Evolutionary conservation across 2,797 vertebrate species (phyloP).

Genomic region (Falco concolor): DNA sequence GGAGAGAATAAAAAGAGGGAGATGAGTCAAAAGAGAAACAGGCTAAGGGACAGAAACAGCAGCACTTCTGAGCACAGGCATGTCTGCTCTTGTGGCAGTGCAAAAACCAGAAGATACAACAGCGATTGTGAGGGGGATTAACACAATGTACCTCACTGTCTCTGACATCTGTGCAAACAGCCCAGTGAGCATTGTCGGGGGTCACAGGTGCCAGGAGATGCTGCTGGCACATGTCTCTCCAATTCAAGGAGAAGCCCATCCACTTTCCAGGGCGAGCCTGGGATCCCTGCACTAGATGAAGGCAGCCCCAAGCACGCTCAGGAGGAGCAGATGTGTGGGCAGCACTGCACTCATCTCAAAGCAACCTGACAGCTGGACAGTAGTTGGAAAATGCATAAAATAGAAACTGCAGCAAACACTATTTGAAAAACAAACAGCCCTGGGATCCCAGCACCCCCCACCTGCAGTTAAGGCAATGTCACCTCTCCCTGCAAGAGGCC

Average conservation of each 20-base stretch:
- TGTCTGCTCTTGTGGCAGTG: background rate
- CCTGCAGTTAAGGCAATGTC: rapidly evolving
- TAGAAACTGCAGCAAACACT: background rate
- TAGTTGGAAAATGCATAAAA: background rate
- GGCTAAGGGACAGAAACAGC: background rate
- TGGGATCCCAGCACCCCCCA: background rate
- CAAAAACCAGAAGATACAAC: background rate
- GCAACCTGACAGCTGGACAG: background rate
- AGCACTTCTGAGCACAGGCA: background rate
- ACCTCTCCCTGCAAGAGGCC: background rate
- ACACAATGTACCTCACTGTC: background rate
- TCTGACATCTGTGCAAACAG: background rate
- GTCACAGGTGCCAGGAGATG: background rate
- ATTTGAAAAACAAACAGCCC: background rate
- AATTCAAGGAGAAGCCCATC: background rate
- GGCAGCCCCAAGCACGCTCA: background rate
- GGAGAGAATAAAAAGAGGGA: background rate
- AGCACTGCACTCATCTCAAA: background rate
- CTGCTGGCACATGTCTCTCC: background rate
- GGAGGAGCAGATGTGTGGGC: background rate
- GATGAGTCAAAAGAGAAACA: background rate
- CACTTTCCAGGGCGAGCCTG: background rate
- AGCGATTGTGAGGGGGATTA: rapidly evolving
- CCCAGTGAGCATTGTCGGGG: rapidly evolving
- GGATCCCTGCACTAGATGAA: background rate